Base-by-base conservation (phyloP, 2,797 vertebrate genomes). In the Alauda arvensis region DNA sequence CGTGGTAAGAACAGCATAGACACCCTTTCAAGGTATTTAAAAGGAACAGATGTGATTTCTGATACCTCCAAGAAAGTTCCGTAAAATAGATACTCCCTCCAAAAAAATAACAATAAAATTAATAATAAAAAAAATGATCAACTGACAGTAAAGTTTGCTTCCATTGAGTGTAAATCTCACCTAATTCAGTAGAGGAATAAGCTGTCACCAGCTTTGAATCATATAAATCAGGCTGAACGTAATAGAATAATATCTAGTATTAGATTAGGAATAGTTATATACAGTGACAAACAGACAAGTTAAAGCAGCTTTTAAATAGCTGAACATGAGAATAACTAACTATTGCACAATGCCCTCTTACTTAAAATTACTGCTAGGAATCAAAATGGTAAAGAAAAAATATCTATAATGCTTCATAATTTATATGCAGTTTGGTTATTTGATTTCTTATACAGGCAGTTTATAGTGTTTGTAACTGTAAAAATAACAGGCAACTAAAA, bases 271-370 rank as follows among this genome's bases (percentile, higher is more conserved):
- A 92, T 94, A 95, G 95, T 96, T 97, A 97, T 89, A 95, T 94
- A 97, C 97, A 97, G 96, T 96, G 96, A 96, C 95, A 95, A 92
- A 97, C 94, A 96, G 94, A 97, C 96, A 96, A 95, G 96, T 96
- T 96, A 97, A 97, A 97, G 96, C 97, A 97, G 97, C 97, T 96
- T 96, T 97, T 89, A 94, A 96, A 96, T 59, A 97, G 97, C 97
- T 95, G 96, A 91, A 97, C 94, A 96, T 76, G 94, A 95, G 96
- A 96, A 96, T 95, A 96, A 95, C 96, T 97, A 97, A 95, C 97
- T 97, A 98, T 98, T 98, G 97, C 97, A 98, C 97, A 96, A 97
- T 97, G 97, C 97, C 97, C 97, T 97, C 96, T 96, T 88, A 93
- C 80, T 87, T 97, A 97, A 97, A 97, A 94, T 96, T 96, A 97